These are phyloP conservation scores for Lasioglossum albipes DNA, from an alignment of 1,140 invertebrate species.

Conservation along the genomic window DNA sequence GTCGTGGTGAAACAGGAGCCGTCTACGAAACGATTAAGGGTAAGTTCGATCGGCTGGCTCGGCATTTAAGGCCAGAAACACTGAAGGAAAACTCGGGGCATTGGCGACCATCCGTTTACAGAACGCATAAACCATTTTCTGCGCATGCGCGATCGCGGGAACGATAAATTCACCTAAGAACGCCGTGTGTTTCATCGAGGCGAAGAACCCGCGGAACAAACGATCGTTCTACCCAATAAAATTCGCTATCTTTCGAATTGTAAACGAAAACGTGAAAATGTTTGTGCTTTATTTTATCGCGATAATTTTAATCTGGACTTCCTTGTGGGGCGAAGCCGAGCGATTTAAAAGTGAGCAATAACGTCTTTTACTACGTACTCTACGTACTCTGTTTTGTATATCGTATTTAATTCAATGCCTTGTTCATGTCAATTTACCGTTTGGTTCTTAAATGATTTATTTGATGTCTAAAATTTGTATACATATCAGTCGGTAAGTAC, in stretches of 20 bases:
- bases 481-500: neutral
- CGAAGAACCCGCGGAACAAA: conserved; percentile 17
- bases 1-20: conserved; percentile 29
- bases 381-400: neutral
- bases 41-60: conserved; percentile 43
- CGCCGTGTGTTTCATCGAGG: neutral
- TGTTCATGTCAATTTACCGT: neutral
- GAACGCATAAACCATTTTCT: conserved; percentile 59
- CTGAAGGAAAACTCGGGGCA: conserved; percentile 35
- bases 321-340: neutral
- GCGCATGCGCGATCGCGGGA: conserved; percentile 71
- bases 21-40: conserved; percentile 26
- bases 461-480: neutral
- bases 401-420: neutral
- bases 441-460: neutral
- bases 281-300: neutral
- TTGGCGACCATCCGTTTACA: conserved; percentile 66
- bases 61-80: conserved; percentile 45
- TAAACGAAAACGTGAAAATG: neutral
- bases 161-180: conserved; percentile 64
- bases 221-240: neutral
- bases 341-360: neutral
- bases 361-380: neutral
- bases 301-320: neutral
- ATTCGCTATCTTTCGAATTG: neutral